Evolutionary conservation across 2,888 invertebrate species (phyloP).

Genomic region (Orthosia gothica): DNA sequence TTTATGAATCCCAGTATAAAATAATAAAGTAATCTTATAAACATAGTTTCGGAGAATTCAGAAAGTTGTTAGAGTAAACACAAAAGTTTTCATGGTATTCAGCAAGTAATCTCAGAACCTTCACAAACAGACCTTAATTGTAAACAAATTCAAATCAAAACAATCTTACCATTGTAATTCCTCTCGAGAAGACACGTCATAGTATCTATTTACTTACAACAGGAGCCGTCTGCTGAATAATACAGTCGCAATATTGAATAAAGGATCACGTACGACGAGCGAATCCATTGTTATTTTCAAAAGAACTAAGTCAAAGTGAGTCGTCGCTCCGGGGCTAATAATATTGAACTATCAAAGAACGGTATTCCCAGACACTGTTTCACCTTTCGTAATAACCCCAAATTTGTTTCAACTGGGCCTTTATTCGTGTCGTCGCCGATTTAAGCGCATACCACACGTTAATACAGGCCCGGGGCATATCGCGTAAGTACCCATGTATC

Average conservation of each 20-base stretch:
- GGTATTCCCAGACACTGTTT: slow-evolving; percentile 65
- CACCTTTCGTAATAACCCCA: slow-evolving; percentile 67
- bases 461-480: slow-evolving; percentile 85
- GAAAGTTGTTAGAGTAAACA: not conserved
- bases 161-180: slow-evolving; percentile 43
- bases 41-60: not conserved
- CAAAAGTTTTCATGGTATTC: slow-evolving; percentile 27
- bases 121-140: slow-evolving; percentile 32
- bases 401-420: slow-evolving; percentile 68
- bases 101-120: slow-evolving; percentile 7
- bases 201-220: slow-evolving; percentile 43
- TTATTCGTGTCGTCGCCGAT: slow-evolving; percentile 82
- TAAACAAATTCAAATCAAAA: slow-evolving; percentile 49
- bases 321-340: slow-evolving; percentile 65
- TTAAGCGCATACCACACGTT: slow-evolving; percentile 81
- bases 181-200: slow-evolving; percentile 31
- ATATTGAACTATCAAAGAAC: slow-evolving; percentile 69
- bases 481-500: slow-evolving; percentile 87
- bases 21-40: not conserved
- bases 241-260: slow-evolving; percentile 62
- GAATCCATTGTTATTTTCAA: slow-evolving; percentile 64
- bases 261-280: slow-evolving; percentile 60
- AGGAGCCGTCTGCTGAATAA: slow-evolving; percentile 59
- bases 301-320: slow-evolving; percentile 63
- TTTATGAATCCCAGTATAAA: not conserved